Evolutionary conservation across 1,140 invertebrate genomes (phyloP).

Genomic region (Aphelenchoides besseyi): DNA sequence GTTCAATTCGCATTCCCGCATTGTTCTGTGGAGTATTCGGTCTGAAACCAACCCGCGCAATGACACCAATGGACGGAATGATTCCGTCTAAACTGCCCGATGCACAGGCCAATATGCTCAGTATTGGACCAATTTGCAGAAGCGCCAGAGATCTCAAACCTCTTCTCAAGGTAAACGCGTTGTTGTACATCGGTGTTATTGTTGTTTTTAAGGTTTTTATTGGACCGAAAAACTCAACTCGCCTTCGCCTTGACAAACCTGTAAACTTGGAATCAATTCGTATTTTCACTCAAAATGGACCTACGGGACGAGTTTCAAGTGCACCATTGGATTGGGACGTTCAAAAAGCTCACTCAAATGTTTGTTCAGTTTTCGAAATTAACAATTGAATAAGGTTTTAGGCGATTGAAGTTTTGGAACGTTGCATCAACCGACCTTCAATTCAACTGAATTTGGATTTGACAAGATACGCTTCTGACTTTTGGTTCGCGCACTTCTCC

Average conservation of each 20-base stretch:
- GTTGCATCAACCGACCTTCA: constrained; percentile 40
- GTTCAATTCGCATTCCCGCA: constrained; percentile 83
- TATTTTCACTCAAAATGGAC: constrained; percentile 12
- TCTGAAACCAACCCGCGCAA: constrained; percentile 77
- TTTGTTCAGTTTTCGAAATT: background rate
- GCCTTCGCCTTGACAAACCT: constrained; percentile 48
- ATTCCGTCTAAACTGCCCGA: constrained; percentile 30
- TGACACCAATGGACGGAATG: constrained; percentile 34
- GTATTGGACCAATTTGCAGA: constrained; percentile 83
- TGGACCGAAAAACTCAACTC: constrained; percentile 19
- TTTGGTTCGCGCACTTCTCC: constrained; percentile 19
- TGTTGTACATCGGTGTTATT: constrained; percentile 66
- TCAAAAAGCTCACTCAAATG: background rate
- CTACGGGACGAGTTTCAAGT: background rate
- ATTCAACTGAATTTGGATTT: constrained; percentile 36
- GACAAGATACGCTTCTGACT: constrained; percentile 39
- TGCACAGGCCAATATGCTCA: constrained; percentile 39
- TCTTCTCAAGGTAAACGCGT: constrained; percentile 30
- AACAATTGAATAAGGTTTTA: constrained; percentile 26
- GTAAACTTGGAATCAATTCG: constrained; percentile 17
- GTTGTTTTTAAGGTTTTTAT: constrained; percentile 65
- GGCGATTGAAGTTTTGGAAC: constrained; percentile 49
- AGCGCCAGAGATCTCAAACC: constrained; percentile 72
- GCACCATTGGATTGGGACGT: constrained; percentile 15
- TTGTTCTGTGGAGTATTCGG: constrained; percentile 92